These are phyloP conservation scores for Alethe castanea DNA, from an alignment of 2,113 vertebrate species.

Conservation along the genomic window DNA sequence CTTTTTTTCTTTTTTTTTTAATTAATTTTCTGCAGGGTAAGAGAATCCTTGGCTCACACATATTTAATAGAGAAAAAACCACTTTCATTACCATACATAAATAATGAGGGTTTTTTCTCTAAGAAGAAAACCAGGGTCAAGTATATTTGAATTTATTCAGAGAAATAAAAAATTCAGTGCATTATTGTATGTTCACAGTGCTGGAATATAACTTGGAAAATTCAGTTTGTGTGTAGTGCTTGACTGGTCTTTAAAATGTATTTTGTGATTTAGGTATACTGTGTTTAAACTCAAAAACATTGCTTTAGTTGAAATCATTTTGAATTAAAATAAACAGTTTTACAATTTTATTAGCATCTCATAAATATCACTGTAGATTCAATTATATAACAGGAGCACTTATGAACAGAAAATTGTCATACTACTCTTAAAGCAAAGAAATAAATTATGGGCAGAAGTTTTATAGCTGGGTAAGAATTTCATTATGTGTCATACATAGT, in stretches of 20 bases:
- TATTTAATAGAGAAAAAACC: neutral
- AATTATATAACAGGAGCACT: neutral
- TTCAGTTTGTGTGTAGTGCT: neutral
- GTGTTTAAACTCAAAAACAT: neutral
- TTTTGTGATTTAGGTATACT: neutral
- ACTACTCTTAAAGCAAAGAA: slow-evolving; percentile 1
- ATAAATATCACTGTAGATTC: neutral
- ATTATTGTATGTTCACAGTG: neutral
- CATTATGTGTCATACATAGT: neutral
- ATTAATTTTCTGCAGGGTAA: neutral
- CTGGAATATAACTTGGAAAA: neutral
- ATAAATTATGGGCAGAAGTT: neutral
- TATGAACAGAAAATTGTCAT: neutral
- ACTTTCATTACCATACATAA: slow-evolving; percentile 12
- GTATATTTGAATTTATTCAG: neutral
- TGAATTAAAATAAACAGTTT: neutral
- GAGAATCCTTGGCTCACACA: neutral
- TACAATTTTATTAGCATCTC: neutral
- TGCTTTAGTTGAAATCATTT: neutral
- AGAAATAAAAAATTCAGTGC: neutral
- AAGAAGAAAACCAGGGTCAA: neutral
- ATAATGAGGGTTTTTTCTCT: neutral
- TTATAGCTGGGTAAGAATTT: neutral
- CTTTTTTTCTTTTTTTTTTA: neutral
- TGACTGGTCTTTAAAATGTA: neutral